These are phyloP conservation scores for Chelonus insularis DNA, from an alignment of 1,140 invertebrate genomes.

Conservation along the genomic window DNA sequence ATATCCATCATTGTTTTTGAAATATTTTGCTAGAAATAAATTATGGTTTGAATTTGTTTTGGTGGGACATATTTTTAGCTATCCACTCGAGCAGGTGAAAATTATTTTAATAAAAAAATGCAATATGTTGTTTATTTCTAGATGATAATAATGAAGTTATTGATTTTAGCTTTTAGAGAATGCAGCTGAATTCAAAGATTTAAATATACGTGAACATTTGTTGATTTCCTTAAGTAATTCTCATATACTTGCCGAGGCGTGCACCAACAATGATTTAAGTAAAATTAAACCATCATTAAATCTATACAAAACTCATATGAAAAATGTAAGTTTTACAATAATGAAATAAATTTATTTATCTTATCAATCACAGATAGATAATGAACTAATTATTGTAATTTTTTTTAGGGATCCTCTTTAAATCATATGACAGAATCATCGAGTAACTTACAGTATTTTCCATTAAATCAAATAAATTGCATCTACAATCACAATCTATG, in stretches of 20 bases:
- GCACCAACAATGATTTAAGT: background rate
- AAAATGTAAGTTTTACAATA: background rate
- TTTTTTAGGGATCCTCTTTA: no score
- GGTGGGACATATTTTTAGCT: constrained; percentile 66
- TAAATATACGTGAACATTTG: constrained; percentile 47
- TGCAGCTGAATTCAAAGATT: constrained; percentile 38
- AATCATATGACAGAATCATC: no score
- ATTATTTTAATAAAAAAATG: background rate
- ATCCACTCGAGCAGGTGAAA: constrained; percentile 63
- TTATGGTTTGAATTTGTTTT: constrained; percentile 69
- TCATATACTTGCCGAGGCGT: constrained; percentile 27
- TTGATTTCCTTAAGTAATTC: constrained; percentile 42
- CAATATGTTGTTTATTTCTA: no score
- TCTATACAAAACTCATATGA: background rate
- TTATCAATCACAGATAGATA: no score
- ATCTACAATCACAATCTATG: constrained; percentile 59
- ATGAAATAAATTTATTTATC: no score
- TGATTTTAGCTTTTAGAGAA: constrained; percentile 35
- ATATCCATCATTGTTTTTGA: constrained; percentile 62
- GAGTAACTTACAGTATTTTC: background rate
- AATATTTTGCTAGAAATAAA: constrained; percentile 61
- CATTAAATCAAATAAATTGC: background rate
- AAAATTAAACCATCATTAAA: constrained; percentile 20
- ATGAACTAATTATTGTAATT: no score
- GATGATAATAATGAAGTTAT: no score